phyloP scores from a whole-genome alignment of 2,797 vertebrate genomes.

The Gobionotothen gibberifrons region DNA sequence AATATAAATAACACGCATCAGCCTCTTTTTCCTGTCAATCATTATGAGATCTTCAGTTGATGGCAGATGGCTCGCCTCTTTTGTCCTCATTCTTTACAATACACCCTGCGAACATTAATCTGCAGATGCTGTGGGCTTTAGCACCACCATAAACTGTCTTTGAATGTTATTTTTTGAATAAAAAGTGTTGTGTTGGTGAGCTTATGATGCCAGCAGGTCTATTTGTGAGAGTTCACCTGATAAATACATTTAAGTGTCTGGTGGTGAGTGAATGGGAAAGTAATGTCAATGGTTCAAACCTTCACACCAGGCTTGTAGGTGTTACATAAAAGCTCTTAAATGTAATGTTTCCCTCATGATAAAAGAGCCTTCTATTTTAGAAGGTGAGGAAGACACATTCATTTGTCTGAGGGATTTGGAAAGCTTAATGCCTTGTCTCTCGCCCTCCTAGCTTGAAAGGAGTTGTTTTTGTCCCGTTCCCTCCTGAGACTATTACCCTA shows the following conservation, averaged over 20 bases:
- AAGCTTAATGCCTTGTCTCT: constrained; percentile 34
- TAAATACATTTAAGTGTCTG: constrained; percentile 1
- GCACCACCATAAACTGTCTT: not conserved
- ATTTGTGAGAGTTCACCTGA: not conserved
- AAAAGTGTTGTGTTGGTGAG: not conserved
- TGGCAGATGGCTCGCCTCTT: constrained; percentile 4
- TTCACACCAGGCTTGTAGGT: constrained; percentile 17
- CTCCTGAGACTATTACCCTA: constrained; percentile 56
- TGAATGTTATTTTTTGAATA: constrained; percentile 9
- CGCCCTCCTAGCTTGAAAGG: constrained; percentile 23
- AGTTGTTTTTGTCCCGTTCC: constrained; percentile 37
- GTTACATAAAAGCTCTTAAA: constrained; percentile 27
- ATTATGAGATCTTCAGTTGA: constrained; percentile 8
- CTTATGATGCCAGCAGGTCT: constrained; percentile 12
- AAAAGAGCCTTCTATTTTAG: constrained; percentile 26
- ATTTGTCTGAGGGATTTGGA: constrained; percentile 41
- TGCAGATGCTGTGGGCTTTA: not conserved
- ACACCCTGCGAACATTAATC: constrained; percentile 18
- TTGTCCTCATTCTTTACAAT: constrained; percentile 1
- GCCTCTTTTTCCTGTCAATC: not conserved
- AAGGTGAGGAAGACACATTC: constrained; percentile 23
- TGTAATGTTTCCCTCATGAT: constrained; percentile 16
- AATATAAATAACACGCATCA: constrained; percentile 20
- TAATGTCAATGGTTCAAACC: constrained; percentile 2
- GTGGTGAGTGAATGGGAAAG: constrained; percentile 20